Conservation (phyloP, 2,888 invertebrate species). For the Orthosia cruda region DNA sequence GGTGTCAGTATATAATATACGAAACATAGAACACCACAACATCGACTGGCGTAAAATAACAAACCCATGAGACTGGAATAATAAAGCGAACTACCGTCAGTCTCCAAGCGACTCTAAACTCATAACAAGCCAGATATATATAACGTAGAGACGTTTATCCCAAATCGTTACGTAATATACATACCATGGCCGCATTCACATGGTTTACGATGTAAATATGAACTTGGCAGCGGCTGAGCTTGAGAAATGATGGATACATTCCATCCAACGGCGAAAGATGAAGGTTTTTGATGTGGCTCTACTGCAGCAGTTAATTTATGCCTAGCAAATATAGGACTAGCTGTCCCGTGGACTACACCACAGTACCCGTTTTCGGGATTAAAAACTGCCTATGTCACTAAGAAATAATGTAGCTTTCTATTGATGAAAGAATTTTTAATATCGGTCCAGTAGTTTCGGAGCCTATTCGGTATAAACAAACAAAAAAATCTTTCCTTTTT, state of each 20-base stretch:
- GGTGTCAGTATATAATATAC: too few species aligned
- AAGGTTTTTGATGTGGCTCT: neutral
- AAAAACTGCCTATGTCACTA: too few species aligned
- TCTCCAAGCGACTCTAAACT: constrained; percentile 1
- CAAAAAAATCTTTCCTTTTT: too few species aligned
- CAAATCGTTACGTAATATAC: constrained; percentile 27
- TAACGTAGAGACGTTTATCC: constrained; percentile 26
- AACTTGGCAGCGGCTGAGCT: constrained; percentile 35
- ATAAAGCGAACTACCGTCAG: neutral
- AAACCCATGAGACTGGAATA: neutral
- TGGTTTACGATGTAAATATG: constrained; percentile 37
- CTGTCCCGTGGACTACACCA: too few species aligned
- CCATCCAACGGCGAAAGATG: neutral
- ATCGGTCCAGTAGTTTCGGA: too few species aligned
- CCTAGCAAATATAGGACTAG: too few species aligned
- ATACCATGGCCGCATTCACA: constrained; percentile 26
- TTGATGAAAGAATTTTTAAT: too few species aligned
- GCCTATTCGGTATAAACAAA: too few species aligned
- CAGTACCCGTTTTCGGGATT: too few species aligned
- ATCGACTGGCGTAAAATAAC: neutral
- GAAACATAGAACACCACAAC: constrained; percentile 9
- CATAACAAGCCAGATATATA: constrained; percentile 42
- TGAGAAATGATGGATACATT: constrained; percentile 1
- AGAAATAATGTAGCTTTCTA: too few species aligned
- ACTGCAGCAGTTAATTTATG: too few species aligned